Base-by-base conservation (phyloP, 2,113 vertebrate genomes). In the Sapayoa aenigma region DNA sequence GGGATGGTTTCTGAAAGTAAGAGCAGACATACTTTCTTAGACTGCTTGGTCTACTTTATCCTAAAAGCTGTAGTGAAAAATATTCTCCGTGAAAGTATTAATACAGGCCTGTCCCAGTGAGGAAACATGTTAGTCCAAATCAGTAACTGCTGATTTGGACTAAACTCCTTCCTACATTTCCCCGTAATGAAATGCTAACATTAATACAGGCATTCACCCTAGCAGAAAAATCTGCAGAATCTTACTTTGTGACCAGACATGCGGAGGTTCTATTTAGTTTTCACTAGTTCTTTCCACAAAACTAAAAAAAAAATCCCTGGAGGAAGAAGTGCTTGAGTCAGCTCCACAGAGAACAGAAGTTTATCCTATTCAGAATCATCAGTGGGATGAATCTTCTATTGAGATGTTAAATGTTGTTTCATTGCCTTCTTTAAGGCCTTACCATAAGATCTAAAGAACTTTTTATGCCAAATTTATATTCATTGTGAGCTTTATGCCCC, bases 251-350 rank as follows among this genome's bases (percentile, higher is more conserved):
- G 79, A 77, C 52, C 60, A 90, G 63, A 81, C 23, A 20, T 68
- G 68, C 86, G 65, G 74, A 44, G 3, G 68, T 84, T 89, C 89
- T 66, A 11, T 89, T 84, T 85, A 69, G 82, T 79, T 91, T 60
- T 92, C 62, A 87, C 39, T 85, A 59, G 39, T 86, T 88, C 58
- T 94, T 95, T 86, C 75, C 31, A 78, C 8, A 82, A 84, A 74
- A 33, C 68, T 86, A 63, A 69, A 60, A 68, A 82, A 76, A 90
- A 16, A 14, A 56, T 84, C 33, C 53, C 55, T 30, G 27, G 85
- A 94, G 73, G 44, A 92, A 65, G 88, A 96, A 96, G 76, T 96
- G 88, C 90, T 93, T 93, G 93, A 90, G 62, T 97, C 95, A 97
- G 92, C 88, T 94, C 69, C 79, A 47, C 21, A 80, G 76, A 94